Percentiles rank a stretch among this genome's conserved stretches.
These are phyloP conservation scores for Pristionchus mayeri DNA, from an alignment of 2,888 invertebrate species.

Conservation along the genomic window DNA sequence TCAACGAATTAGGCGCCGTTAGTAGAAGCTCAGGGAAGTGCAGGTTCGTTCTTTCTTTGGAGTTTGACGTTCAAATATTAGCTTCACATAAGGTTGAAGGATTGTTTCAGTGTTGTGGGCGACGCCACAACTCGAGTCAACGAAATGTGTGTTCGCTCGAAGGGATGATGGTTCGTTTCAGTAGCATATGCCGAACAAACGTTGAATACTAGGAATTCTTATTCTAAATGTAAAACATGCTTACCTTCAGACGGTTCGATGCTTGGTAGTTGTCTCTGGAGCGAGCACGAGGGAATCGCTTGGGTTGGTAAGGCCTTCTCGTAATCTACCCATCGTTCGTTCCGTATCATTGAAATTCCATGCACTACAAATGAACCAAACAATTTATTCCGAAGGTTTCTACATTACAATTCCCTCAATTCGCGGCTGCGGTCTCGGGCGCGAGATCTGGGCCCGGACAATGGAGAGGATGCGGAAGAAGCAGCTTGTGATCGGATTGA, in stretches of 20 bases:
- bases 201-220: no score
- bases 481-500: conserved; percentile 6
- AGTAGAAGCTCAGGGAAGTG: no score
- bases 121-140: background rate
- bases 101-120: background rate
- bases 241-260: conserved; percentile 9
- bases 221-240: no score
- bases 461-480: background rate
- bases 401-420: background rate
- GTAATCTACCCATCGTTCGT: no score
- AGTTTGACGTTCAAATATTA: no score
- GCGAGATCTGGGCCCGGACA: background rate
- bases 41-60: no score
- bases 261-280: conserved; percentile 10
- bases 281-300: background rate
- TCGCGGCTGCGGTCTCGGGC: background rate
- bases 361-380: background rate
- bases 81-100: no score
- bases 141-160: background rate
- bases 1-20: no score
- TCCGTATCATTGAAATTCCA: no score
- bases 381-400: background rate
- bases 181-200: no score
- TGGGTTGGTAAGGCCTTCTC: background rate
- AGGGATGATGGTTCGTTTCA: no score